phyloP scores from a whole-genome alignment of 2,113 vertebrate species.

The Chloropsis hardwickii region DNA sequence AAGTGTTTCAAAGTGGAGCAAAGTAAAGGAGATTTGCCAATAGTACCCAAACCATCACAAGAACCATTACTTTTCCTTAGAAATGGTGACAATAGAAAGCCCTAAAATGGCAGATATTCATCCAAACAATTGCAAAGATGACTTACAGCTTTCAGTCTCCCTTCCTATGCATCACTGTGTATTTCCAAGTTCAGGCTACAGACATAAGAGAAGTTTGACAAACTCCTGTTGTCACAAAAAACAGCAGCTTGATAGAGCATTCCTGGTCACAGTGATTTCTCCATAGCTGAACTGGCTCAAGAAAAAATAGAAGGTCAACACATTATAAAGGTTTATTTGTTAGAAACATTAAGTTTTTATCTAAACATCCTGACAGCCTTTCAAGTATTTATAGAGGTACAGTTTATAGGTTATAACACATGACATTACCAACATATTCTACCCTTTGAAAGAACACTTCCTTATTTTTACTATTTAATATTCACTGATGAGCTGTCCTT shows the following conservation, averaged over 20 bases:
- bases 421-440: background rate
- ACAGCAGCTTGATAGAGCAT: background rate
- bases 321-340: background rate
- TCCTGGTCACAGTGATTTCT: background rate
- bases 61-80: background rate
- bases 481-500: slow-evolving; percentile 15
- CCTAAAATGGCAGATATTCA: background rate
- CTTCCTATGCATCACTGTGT: background rate
- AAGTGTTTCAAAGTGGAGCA: background rate
- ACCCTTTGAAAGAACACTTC: background rate
- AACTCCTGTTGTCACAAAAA: background rate
- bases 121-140: background rate
- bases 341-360: background rate
- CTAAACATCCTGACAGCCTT: slow-evolving; percentile 1
- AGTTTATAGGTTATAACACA: background rate
- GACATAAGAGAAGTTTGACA: background rate
- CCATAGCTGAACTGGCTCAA: background rate
- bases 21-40: background rate
- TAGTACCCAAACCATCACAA: background rate
- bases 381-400: background rate
- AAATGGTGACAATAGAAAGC: background rate
- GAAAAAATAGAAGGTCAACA: background rate
- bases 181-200: background rate
- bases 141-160: background rate
- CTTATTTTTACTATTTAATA: slow-evolving; percentile 39